Evolutionary conservation across 1,140 invertebrate species (phyloP).

Genomic region (Drosophila prosaltans): DNA sequence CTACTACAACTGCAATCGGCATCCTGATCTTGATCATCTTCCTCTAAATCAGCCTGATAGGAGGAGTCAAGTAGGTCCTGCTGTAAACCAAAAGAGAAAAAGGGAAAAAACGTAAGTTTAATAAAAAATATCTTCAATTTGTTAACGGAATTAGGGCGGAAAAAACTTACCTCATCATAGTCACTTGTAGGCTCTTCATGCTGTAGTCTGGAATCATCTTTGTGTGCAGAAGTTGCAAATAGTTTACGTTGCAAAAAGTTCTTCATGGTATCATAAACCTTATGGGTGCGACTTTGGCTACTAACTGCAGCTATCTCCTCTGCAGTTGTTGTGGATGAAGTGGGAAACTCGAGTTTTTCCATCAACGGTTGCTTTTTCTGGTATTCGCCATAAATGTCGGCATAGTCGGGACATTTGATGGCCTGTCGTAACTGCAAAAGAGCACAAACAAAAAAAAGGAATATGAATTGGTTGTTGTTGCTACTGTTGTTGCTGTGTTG

Average conservation of each 20-base stretch:
- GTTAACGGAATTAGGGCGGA: not conserved
- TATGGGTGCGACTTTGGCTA: constrained; percentile 68
- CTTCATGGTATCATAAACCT: constrained; percentile 79
- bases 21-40: constrained; percentile 62
- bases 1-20: constrained; percentile 66
- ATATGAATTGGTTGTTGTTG: constrained; percentile 15
- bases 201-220: constrained; percentile 32
- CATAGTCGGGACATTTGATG: constrained; percentile 66
- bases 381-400: constrained; percentile 65
- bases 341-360: constrained; percentile 54
- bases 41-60: constrained; percentile 75
- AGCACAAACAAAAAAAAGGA: constrained; percentile 26
- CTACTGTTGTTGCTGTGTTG: constrained; percentile 42
- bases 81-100: constrained; percentile 26
- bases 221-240: constrained; percentile 64
- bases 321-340: not conserved
- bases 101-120: not conserved
- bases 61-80: constrained; percentile 78
- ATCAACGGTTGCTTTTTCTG: constrained; percentile 47
- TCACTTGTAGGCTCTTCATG: constrained; percentile 69
- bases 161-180: constrained; percentile 75
- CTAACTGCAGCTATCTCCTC: not conserved
- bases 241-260: constrained; percentile 77
- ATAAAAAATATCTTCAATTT: not conserved
- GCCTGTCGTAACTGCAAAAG: constrained; percentile 61